phyloP scores from a whole-genome alignment of 1,140 invertebrate genomes.

The Lucilia sericata region DNA sequence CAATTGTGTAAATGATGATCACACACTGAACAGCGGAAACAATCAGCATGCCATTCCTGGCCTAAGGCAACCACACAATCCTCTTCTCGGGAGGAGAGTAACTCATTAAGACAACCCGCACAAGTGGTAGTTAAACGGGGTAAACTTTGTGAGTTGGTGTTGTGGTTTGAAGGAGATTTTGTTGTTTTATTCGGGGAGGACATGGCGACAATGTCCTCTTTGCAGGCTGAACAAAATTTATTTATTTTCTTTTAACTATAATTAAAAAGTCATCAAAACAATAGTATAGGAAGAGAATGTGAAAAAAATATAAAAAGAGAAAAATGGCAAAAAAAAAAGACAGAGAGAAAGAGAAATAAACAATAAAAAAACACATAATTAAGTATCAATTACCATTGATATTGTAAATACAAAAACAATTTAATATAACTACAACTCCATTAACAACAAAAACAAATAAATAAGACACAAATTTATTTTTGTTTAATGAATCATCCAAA shows the following conservation, averaged over 20 bases:
- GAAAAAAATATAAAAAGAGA: neutral
- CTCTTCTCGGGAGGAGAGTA: slow-evolving; percentile 51
- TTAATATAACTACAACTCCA: neutral
- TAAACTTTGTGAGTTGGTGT: slow-evolving; percentile 30
- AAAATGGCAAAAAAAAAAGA: neutral
- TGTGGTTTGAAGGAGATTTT: slow-evolving; percentile 4
- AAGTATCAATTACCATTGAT: slow-evolving; percentile 1
- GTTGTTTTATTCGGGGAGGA: neutral
- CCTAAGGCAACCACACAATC: slow-evolving; percentile 73
- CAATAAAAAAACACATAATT: neutral
- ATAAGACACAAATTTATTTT: neutral
- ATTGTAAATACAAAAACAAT: neutral
- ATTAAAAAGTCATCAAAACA: neutral
- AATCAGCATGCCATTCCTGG: slow-evolving; percentile 89
- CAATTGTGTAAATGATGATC: slow-evolving; percentile 84
- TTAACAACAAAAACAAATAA: neutral
- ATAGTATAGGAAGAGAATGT: no score
- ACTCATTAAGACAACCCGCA: slow-evolving; percentile 47
- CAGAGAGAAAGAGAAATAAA: neutral
- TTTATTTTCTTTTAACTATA: neutral
- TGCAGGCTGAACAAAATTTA: neutral
- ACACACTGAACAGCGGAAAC: slow-evolving; percentile 90
- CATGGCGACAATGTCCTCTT: neutral
- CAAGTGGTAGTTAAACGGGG: slow-evolving; percentile 45
- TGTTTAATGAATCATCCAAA: neutral